Evolutionary conservation across 2,888 invertebrate genomes (phyloP), one percentile per base, ranked within the genome.

Genomic region (Congeria kusceri): DNA sequence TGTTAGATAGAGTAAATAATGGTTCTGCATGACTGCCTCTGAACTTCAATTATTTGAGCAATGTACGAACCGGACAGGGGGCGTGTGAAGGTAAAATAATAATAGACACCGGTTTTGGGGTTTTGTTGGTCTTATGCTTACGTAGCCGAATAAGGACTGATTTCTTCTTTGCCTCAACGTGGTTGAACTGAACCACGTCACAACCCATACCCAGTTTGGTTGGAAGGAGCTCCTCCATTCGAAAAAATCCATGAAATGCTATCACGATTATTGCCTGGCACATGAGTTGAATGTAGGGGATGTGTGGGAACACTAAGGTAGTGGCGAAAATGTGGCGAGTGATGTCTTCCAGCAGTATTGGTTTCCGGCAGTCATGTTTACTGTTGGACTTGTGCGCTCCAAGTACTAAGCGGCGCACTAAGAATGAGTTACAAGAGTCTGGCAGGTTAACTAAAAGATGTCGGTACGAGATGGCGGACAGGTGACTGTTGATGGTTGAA

Each of bases 401-500:
- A 23, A 68, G 49, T 1, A 68, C n/a, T 39, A 68, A 62, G 0
- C 66, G 25, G 4, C 61, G 74, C 9, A 46, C 62, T 13, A 53
- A 23, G 25, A 62, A 67, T 18, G 28, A 23, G 9, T 66, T 49
- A 4, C 62, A 66, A 15, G 66, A 47, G 58, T 77, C 68, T 11
- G 27, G 9, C 9, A 63, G 15, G 44, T 20, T 27, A 27, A 57
- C 3, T n/a, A 65, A 5, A 46, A 72, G 67, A 39, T 77, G 72
- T 3, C 53, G n/a, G 39, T 72, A 70, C 23, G 72, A 44, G 9
- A 78, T 62, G 0, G 78, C 69, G 18, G 78, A 78, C 7, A 78
- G 39, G 27, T 73, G 78, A 18, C 68, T 69, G 25, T 56, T 47
- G 13, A 73, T 78, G 9, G 64, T 65, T 3, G 63, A 32, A 9